Conservation (phyloP, 2,797 vertebrate genomes). For the Aulostomus chinensis region DNA sequence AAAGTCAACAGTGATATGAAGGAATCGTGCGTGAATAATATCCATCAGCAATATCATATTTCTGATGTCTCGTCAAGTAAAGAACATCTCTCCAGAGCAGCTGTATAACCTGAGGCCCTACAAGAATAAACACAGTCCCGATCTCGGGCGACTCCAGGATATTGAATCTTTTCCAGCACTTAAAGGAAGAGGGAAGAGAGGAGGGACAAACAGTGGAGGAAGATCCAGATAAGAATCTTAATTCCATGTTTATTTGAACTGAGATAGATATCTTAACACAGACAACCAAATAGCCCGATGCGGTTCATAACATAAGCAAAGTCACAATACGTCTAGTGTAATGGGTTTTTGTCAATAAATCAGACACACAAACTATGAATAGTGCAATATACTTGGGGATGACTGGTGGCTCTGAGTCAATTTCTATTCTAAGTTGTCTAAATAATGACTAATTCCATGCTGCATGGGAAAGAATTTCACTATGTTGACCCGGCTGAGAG, state of each 20-base stretch:
- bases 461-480: constrained; percentile 1
- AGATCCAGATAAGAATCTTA: constrained; percentile 7
- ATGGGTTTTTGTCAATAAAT: constrained; percentile 22
- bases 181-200: neutral
- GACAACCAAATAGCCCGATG: neutral
- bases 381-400: neutral
- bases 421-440: constrained; percentile 18
- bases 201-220: neutral
- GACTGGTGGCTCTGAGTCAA: constrained; percentile 7
- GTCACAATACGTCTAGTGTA: neutral
- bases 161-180: constrained; percentile 44
- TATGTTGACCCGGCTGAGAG: neutral
- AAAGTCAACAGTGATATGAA: no score
- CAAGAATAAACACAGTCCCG: constrained; percentile 57
- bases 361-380: constrained; percentile 1
- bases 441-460: constrained; percentile 2
- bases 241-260: constrained; percentile 1
- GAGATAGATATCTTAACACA: constrained; percentile 7
- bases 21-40: no score
- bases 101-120: constrained; percentile 54
- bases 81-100: constrained; percentile 43
- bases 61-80: constrained; percentile 13
- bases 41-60: constrained; percentile 6
- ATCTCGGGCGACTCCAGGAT: constrained; percentile 34
- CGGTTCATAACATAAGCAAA: neutral